A percentile compares a stretch with the other conserved stretches of the same genome.
These are phyloP conservation scores for Martes martes DNA, from an alignment of 2,113 vertebrate species.

Conservation along the genomic window DNA sequence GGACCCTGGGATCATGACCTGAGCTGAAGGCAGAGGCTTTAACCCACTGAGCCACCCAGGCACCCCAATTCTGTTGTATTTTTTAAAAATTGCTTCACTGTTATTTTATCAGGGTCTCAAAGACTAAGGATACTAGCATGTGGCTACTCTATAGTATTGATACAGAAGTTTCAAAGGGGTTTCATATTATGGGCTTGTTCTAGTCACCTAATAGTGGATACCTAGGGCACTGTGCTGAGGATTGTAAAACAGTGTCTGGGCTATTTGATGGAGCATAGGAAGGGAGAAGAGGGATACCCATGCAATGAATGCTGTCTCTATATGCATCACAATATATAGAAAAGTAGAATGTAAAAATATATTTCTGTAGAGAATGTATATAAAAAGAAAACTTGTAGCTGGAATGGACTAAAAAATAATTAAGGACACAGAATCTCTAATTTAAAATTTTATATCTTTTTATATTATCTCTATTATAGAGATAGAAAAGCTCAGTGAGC, in stretches of 20 bases:
- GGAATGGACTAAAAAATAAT: not conserved
- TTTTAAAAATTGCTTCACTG: not conserved
- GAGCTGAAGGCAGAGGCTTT: too few relatives aligned
- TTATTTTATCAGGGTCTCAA: not conserved
- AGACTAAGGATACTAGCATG: not conserved
- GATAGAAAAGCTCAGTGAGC: not conserved
- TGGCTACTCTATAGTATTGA: not conserved
- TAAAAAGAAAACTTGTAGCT: not conserved
- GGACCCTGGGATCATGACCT: too few relatives aligned
- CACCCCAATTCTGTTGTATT: not conserved
- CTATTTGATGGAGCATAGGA: not conserved
- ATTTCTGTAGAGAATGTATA: not conserved
- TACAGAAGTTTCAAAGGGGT: not conserved
- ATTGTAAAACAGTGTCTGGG: not conserved
- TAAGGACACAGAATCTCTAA: not conserved
- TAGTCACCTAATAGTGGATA: not conserved
- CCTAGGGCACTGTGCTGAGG: not conserved
- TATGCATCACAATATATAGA: not conserved
- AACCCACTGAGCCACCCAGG: too few relatives aligned
- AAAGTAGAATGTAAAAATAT: not conserved
- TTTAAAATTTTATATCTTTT: not conserved
- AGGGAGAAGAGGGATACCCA: not conserved
- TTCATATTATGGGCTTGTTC: not conserved
- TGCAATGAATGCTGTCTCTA: not conserved
- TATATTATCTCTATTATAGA: not conserved